Evolutionary conservation across 1,140 invertebrate species (phyloP).

Genomic region (Aphelenchoides besseyi): DNA sequence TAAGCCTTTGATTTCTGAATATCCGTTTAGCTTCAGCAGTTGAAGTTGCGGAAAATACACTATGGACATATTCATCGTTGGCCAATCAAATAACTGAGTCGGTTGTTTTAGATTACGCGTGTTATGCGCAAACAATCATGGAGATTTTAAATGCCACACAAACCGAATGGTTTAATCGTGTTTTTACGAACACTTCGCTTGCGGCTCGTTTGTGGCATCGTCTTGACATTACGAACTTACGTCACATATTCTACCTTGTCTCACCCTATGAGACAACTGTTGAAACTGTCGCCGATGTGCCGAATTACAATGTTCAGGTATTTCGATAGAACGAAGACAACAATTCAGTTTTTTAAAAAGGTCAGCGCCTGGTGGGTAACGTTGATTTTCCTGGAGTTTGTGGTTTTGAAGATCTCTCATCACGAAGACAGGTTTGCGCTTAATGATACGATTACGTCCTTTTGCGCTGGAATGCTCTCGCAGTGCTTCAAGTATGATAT

Average conservation of each 20-base stretch:
- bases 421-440: conserved; percentile 59
- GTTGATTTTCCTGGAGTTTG: conserved; percentile 56
- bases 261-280: conserved; percentile 58
- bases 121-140: conserved; percentile 20
- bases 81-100: too few species aligned
- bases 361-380: conserved; percentile 61
- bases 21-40: too few species aligned
- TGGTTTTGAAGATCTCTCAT: conserved; percentile 46
- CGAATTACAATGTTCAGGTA: conserved; percentile 61
- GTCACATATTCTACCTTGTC: conserved; percentile 58
- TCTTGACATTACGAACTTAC: conserved; percentile 54
- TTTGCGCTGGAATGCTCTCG: conserved; percentile 61
- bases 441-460: conserved; percentile 60
- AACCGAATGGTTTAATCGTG: conserved; percentile 37
- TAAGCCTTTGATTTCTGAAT: too few species aligned
- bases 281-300: conserved; percentile 50
- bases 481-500: conserved; percentile 61
- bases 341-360: conserved; percentile 42
- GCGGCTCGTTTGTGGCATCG: conserved; percentile 51
- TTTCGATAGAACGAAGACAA: neutral
- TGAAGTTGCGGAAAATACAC: too few species aligned
- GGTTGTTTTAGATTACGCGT: too few species aligned
- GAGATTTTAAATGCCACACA: conserved; percentile 17
- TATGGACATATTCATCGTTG: too few species aligned
- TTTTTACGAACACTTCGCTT: conserved; percentile 61